phyloP scores from a whole-genome alignment of 2,888 invertebrate genomes.

The Panzeria rudis region DNA sequence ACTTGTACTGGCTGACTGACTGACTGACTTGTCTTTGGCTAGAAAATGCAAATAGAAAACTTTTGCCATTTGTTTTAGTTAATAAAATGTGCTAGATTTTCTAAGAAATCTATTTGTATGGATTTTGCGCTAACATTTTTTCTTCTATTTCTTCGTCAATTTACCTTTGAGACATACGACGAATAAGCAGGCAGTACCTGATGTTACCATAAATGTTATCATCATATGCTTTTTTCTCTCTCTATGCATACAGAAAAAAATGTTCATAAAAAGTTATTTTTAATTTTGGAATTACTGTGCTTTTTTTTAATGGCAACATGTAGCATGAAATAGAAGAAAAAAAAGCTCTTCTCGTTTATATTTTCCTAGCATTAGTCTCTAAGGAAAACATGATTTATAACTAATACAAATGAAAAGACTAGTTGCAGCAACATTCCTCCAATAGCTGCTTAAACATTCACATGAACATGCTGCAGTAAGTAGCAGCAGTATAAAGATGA shows the following conservation, averaged over 20 bases:
- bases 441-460: slow-evolving; percentile 18
- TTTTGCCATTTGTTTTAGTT: slow-evolving; percentile 58
- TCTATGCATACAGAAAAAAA: background rate
- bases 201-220: slow-evolving; percentile 69
- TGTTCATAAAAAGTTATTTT: slow-evolving; percentile 31
- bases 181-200: slow-evolving; percentile 23
- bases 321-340: background rate
- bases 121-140: slow-evolving; percentile 21
- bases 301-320: slow-evolving; percentile 52
- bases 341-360: slow-evolving; percentile 35
- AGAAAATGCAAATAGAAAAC: slow-evolving; percentile 67
- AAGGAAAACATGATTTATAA: slow-evolving; percentile 72
- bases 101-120: slow-evolving; percentile 63
- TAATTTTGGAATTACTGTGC: slow-evolving; percentile 56
- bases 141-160: slow-evolving; percentile 38
- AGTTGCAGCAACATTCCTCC: slow-evolving; percentile 71
- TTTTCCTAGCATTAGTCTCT: slow-evolving; percentile 66
- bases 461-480: background rate
- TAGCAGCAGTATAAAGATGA: slow-evolving; percentile 19
- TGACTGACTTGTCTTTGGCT: background rate
- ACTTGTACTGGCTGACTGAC: background rate
- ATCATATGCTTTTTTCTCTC: background rate
- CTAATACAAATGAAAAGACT: slow-evolving; percentile 62
- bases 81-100: slow-evolving; percentile 66
- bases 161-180: slow-evolving; percentile 50